Base-by-base conservation (phyloP, 1,140 invertebrate species). In the Drosophila jambulina region DNA sequence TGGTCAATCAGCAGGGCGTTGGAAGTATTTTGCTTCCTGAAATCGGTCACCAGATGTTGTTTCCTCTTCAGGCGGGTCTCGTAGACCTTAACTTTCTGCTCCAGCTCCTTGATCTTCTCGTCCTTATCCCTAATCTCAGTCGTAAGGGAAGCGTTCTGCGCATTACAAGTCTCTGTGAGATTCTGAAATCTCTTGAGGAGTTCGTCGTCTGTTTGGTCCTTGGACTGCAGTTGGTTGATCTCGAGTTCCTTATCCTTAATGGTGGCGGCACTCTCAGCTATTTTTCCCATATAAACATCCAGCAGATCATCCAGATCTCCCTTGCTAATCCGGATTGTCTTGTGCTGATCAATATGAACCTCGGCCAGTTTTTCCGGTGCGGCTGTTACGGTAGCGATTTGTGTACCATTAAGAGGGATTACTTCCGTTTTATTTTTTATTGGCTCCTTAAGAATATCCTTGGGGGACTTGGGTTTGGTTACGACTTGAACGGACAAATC, bases 311-410 rank as follows among this genome's bases (percentile, higher is more conserved):
- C 82, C 27, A 86, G 48, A 61, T 86, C 83, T 19, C 71, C 80
- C 23, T 88, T 86, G 21, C 70, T 86, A 4, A 86, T 86, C 15
- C 83, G 60, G 15, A 86, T 83, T 0, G 80, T 86, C 21, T 88
- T 86, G 10, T 76, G 84, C 4, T 75, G 80, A n/a, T 86, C 84
- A 23, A 86, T 86, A 54, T 86, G 84, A n/a, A 86, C 81, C 12
- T 86, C 84, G 1, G 83, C 80, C 19, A 88, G 42, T 23, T 83
- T 86, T 23, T 68, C 71, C 1, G 60, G 54, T 4, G 68, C 27
- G 0, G 40, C 29, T 4, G 79, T 63, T 0, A 45, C 45, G 45
- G n/a, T 42, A 1, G 29, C 38, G 13, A 36, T 46, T 29, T 29
- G 61, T n/a, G 80, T 70, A 6, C 1, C 38, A 45, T 77, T 74